These are phyloP conservation scores for Lacerta bilineata DNA, from an alignment of 2,797 vertebrate species.

Conservation along the genomic window DNA sequence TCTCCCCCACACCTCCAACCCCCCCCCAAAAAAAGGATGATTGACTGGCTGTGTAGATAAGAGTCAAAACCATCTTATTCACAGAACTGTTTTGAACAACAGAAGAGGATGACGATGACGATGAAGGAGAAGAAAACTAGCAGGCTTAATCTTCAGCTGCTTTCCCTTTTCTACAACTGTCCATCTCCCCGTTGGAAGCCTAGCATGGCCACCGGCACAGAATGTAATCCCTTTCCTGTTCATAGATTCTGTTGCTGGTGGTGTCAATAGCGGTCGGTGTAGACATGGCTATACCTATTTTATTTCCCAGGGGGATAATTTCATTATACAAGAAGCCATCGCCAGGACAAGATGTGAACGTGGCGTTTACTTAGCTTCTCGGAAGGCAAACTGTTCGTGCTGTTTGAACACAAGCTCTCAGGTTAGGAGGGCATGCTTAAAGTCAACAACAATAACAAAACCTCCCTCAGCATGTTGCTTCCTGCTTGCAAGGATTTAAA, in stretches of 20 bases:
- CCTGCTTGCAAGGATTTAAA: not conserved
- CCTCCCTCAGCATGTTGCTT: not conserved
- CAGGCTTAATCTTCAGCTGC: not conserved
- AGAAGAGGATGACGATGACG: not conserved
- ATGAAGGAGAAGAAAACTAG: not conserved
- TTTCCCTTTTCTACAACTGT: not conserved
- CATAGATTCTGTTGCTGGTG: not conserved
- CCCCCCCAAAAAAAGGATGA: constrained; percentile 11
- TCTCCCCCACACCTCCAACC: not conserved
- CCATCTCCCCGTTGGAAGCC: not conserved
- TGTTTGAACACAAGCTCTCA: not conserved
- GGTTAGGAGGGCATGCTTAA: not conserved
- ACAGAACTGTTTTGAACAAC: not conserved
- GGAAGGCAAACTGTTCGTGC: not conserved
- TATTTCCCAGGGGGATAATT: not conserved
- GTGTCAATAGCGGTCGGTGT: not conserved
- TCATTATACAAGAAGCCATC: not conserved
- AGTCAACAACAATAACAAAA: not conserved
- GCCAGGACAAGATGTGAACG: not conserved
- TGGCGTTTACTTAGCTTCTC: not conserved
- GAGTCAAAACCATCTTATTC: not conserved
- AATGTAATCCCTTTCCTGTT: constrained; percentile 1
- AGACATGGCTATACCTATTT: not conserved
- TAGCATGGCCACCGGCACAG: not conserved
- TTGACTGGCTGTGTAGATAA: constrained; percentile 31